phyloP scores from a whole-genome alignment of 2,797 vertebrate genomes.

The Sciurus carolinensis region DNA sequence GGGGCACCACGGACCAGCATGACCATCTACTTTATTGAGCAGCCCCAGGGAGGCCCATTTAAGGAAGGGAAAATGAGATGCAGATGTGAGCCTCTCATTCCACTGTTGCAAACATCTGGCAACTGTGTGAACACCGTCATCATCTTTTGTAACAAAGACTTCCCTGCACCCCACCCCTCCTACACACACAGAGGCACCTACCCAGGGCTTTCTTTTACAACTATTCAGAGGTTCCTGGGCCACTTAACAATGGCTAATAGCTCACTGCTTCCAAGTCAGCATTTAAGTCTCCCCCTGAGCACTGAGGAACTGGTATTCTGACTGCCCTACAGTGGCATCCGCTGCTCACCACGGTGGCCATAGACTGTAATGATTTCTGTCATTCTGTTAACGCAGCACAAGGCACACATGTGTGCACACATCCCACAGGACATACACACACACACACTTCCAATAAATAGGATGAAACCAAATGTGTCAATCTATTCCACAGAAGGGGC shows the following conservation, averaged over 20 bases:
- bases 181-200: background rate
- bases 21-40: background rate
- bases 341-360: background rate
- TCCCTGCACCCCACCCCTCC: accelerated
- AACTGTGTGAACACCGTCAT: background rate
- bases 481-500: background rate
- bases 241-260: background rate
- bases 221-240: background rate
- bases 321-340: background rate
- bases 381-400: background rate
- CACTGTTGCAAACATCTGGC: background rate
- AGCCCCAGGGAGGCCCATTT: background rate
- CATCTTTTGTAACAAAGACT: background rate
- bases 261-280: background rate
- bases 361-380: background rate
- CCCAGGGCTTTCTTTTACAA: background rate
- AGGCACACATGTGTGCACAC: background rate
- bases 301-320: background rate
- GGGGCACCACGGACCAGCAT: background rate
- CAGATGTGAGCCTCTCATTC: background rate
- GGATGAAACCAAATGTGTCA: background rate
- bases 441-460: background rate
- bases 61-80: background rate
- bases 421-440: background rate
- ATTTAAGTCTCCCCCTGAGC: background rate